Evolutionary conservation across 2,888 invertebrate genomes (phyloP).

Genomic region (Augiades crinisus): DNA sequence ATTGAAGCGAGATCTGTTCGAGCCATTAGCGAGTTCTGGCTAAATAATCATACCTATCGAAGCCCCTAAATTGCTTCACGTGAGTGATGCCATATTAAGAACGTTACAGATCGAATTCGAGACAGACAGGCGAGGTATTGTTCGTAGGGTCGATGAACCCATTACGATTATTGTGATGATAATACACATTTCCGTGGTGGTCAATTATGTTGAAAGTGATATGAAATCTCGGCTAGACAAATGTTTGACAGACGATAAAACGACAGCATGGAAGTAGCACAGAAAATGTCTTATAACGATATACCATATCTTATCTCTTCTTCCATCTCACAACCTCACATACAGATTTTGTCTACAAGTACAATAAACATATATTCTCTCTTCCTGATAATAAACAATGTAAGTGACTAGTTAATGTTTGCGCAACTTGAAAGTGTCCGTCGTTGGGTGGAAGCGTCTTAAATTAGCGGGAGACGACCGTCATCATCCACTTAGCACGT

Average conservation of each 20-base stretch:
- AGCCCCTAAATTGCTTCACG: conserved; percentile 38
- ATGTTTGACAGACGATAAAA: conserved; percentile 65
- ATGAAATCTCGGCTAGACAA: conserved; percentile 65
- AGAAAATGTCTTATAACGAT: conserved; percentile 47
- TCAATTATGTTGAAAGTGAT: conserved; percentile 11
- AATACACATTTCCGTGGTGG: too few species aligned
- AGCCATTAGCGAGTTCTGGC: conserved; percentile 56
- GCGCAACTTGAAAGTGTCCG: conserved; percentile 15
- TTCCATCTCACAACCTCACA: neutral
- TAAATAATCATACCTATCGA: conserved; percentile 52
- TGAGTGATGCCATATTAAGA: conserved; percentile 29
- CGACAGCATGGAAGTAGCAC: conserved; percentile 55
- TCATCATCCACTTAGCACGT: conserved; percentile 76
- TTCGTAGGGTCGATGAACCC: conserved; percentile 37
- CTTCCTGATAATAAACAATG: neutral
- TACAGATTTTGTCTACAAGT: too few species aligned
- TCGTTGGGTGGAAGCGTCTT: conserved; percentile 17
- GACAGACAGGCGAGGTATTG: conserved; percentile 26
- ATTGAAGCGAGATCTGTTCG: conserved; percentile 46
- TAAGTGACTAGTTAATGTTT: conserved; percentile 2
- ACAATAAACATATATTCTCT: too few species aligned
- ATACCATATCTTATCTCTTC: conserved; percentile 55
- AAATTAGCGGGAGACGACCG: conserved; percentile 44
- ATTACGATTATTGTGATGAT: conserved; percentile 37
- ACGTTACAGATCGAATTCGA: conserved; percentile 16